Evolutionary conservation across 2,797 vertebrate species (phyloP).

Genomic region (Anomalospiza imberbis): DNA sequence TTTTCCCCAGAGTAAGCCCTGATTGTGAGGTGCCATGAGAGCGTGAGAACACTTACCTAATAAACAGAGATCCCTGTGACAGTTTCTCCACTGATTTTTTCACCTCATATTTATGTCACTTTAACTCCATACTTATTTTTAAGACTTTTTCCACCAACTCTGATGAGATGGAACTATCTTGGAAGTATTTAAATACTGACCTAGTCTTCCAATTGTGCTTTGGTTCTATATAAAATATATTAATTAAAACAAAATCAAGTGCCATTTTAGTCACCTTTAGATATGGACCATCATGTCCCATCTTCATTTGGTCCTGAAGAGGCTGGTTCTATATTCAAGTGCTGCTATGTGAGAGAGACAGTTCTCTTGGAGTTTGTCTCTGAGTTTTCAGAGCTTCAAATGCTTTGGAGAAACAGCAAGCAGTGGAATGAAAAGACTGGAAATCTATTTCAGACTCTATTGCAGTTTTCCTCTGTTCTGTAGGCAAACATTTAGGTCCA

Average conservation of each 20-base stretch:
- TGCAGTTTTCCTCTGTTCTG: background rate
- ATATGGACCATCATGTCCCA: background rate
- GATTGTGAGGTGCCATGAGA: conserved; percentile 41
- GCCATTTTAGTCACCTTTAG: background rate
- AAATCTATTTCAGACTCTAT: background rate
- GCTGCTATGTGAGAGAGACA: background rate
- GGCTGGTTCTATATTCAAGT: background rate
- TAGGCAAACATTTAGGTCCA: background rate
- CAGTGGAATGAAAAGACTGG: background rate
- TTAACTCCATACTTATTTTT: conserved; percentile 23
- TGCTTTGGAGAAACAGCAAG: background rate
- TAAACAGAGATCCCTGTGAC: conserved; percentile 55
- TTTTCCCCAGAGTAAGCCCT: conserved; percentile 11
- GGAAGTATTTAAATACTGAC: conserved; percentile 2
- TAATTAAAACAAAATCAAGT: background rate
- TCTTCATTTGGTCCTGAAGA: background rate
- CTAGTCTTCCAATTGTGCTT: background rate
- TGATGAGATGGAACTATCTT: conserved; percentile 6
- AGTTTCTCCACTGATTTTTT: conserved; percentile 43
- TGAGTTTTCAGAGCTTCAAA: background rate
- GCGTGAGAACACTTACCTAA: conserved; percentile 44
- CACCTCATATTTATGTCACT: conserved; percentile 74
- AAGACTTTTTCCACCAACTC: conserved; percentile 40
- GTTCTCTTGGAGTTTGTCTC: background rate
- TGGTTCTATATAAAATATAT: background rate